These are phyloP conservation scores for Ptychochromis oligacanthus DNA, from an alignment of 2,113 vertebrate species.

Conservation along the genomic window DNA sequence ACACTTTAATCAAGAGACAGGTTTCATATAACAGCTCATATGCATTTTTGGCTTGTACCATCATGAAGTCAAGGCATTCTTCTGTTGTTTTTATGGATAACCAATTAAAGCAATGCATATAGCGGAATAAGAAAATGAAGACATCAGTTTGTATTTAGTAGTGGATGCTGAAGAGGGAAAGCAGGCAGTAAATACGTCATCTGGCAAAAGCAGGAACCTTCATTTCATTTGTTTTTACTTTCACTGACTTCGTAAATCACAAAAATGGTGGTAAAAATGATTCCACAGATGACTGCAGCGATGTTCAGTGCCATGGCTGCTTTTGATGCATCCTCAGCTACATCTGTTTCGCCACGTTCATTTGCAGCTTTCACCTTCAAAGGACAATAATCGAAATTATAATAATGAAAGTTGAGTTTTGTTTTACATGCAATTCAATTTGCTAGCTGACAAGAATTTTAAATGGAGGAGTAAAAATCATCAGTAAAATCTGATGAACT, in stretches of 20 bases:
- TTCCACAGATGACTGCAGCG: constrained; percentile 58
- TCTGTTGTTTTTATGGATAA: neutral
- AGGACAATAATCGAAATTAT: neutral
- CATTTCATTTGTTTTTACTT: neutral
- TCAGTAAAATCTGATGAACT: no score
- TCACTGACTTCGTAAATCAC: neutral
- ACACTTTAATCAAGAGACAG: neutral
- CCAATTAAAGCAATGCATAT: neutral
- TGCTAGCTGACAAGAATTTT: neutral
- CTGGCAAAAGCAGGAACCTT: neutral
- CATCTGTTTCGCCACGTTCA: constrained; percentile 27
- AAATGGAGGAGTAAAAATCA: neutral
- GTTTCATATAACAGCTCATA: neutral
- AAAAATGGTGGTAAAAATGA: constrained; percentile 42
- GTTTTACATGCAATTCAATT: neutral
- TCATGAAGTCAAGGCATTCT: neutral
- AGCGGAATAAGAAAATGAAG: neutral
- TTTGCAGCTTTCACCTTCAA: constrained; percentile 40
- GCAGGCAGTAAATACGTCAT: neutral
- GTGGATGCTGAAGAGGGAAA: neutral
- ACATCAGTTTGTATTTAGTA: neutral
- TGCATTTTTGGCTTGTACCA: neutral
- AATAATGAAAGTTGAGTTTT: neutral
- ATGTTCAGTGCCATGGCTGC: constrained; percentile 73
- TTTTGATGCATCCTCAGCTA: constrained; percentile 61